Percentiles rank a stretch among this genome's conserved stretches.
phyloP scores from a whole-genome alignment of 1,140 invertebrate species.

The Agraylea sexmaculata region DNA sequence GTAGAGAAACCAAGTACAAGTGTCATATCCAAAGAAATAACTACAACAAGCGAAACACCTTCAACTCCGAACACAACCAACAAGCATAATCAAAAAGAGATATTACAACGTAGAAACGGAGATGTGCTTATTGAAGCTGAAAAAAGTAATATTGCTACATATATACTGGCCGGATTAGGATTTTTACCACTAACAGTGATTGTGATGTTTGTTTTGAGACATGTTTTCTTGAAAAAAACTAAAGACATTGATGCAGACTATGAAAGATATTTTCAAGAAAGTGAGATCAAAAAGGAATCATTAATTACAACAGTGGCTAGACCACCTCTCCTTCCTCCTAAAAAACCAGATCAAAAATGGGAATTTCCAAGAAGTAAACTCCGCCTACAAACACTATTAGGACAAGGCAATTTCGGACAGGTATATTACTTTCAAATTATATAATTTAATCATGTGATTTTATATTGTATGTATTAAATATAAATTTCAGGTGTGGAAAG shows the following conservation, averaged over 20 bases:
- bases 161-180: conserved; percentile 45
- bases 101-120: conserved; percentile 25
- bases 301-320: conserved; percentile 37
- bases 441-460: conserved; percentile 3
- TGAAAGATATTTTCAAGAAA: conserved; percentile 44
- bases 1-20: no score
- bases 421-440: conserved; percentile 29
- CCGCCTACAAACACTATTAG: conserved; percentile 64
- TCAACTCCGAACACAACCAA: conserved; percentile 4
- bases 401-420: conserved; percentile 76
- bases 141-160: conserved; percentile 43
- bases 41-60: no score
- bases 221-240: conserved; percentile 40
- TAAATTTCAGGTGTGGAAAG: conserved; percentile 60
- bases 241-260: conserved; percentile 47
- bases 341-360: conserved; percentile 50
- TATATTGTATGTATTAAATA: not conserved
- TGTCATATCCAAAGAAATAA: no score
- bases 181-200: conserved; percentile 45
- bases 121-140: conserved; percentile 42
- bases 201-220: conserved; percentile 40
- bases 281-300: conserved; percentile 37
- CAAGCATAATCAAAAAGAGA: conserved; percentile 12
- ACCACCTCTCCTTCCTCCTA: conserved; percentile 37
- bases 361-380: conserved; percentile 68